Evolutionary conservation across 2,888 invertebrate species (phyloP).

Genomic region (Pseudanteris insignis): DNA sequence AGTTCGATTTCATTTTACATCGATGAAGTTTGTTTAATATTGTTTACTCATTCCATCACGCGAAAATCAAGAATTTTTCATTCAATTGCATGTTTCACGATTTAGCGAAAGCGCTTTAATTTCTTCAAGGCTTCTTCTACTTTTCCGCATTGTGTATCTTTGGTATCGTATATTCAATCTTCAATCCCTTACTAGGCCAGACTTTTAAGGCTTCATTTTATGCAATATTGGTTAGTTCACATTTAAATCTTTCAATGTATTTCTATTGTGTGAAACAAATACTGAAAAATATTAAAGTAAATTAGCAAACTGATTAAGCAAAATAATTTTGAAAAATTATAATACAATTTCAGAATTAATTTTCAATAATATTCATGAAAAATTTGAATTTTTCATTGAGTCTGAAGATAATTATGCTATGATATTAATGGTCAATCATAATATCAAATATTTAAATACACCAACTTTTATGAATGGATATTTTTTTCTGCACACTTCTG

Average conservation of each 20-base stretch:
- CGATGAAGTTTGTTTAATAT: too few species aligned
- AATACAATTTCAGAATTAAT: too few species aligned
- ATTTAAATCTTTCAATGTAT: conserved; percentile 4
- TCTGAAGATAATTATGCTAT: too few species aligned
- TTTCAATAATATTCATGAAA: too few species aligned
- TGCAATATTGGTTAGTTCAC: conserved; percentile 7
- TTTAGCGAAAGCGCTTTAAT: conserved; percentile 38
- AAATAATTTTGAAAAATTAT: too few species aligned
- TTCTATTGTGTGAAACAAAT: conserved; percentile 2
- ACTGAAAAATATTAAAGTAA: background rate
- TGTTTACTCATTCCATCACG: conserved; percentile 23
- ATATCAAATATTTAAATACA: too few species aligned
- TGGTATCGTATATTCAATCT: conserved; percentile 25
- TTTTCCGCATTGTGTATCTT: conserved; percentile 36
- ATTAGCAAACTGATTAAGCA: too few species aligned
- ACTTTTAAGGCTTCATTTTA: conserved; percentile 30
- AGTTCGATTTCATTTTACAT: too few species aligned
- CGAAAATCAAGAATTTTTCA: conserved; percentile 18
- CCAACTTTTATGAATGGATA: too few species aligned
- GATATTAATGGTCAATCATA: too few species aligned
- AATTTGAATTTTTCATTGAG: too few species aligned
- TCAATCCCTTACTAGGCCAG: conserved; percentile 41
- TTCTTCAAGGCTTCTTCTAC: conserved; percentile 30
- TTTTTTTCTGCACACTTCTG: too few species aligned
- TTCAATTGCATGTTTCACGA: conserved; percentile 24